Evolutionary conservation across 2,113 vertebrate genomes (phyloP), one percentile per base, ranked within the genome.

Genomic region (Pavo muticus): DNA sequence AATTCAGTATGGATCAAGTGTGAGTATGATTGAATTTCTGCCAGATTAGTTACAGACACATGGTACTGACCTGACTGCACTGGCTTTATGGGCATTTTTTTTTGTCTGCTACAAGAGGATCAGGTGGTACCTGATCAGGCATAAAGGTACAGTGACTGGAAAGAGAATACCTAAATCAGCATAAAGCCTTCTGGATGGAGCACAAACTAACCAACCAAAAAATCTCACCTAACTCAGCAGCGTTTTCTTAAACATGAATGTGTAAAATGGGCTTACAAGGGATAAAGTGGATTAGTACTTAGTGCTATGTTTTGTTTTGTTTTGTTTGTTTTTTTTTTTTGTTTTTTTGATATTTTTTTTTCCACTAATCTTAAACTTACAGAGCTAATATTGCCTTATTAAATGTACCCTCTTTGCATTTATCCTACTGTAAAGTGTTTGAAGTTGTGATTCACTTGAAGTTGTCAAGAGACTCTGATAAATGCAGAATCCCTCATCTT

Each of bases 231-330:
- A 50, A 73, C 39, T 60, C 30, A 12, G 39, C 27, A 50, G 30
- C 0, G 0, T 18, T 68, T 87, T 64, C 42, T 40, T 78, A 64
- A 67, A 63, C 2, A 0, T 11, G 35, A 72, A 25, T 6, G 18
- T 1, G 0, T 14, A 23, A 39, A 39, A 14, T 48, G 32, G 59
- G 21, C 64, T 87, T 47, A 32, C 6, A 4, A 3, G 10, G 29
- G 21, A 32, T 64, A 14, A 17, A 30, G 10, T 65, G 59, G 4
- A 60, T 47, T 39, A 18, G 37, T 64, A 65, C 25, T 71, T 81
- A 81, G 70, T 50, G 21, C 13, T 0, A 0, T 60, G 3, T 24
- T 12, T 59, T 32, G n/a, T n/a, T n/a, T n/a, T n/a, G n/a, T n/a
- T n/a, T n/a, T n/a, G n/a, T n/a, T n/a, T n/a, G n/a, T n/a, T n/a